phyloP scores from a whole-genome alignment of 2,113 vertebrate genomes.

The Tauraco erythrolophus region DNA sequence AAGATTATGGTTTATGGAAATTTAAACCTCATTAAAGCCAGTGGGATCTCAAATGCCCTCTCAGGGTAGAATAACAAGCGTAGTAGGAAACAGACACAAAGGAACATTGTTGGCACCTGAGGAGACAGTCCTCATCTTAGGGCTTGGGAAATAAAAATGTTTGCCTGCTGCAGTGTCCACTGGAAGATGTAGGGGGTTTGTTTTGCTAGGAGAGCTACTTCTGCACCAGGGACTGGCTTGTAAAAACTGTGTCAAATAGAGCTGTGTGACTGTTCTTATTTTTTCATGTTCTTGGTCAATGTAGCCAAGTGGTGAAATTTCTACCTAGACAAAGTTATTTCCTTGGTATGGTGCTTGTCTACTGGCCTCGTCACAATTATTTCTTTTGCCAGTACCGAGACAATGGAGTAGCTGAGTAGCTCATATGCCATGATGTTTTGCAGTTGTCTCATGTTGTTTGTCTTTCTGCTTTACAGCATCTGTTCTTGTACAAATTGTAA shows the following conservation, averaged over 20 bases:
- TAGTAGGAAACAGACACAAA: background rate
- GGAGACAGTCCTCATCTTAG: background rate
- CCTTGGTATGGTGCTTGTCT: background rate
- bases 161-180: background rate
- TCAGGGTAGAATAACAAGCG: background rate
- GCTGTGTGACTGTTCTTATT: background rate
- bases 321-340: background rate
- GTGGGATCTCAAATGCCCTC: background rate
- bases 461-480: background rate
- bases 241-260: background rate
- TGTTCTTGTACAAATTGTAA: background rate
- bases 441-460: background rate
- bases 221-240: background rate
- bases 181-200: background rate
- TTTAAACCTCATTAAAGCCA: background rate
- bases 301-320: background rate
- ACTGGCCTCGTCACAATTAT: background rate
- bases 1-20: background rate
- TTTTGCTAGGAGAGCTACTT: background rate
- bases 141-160: background rate
- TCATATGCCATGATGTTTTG: background rate
- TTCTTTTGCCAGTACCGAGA: background rate
- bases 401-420: background rate
- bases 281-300: background rate
- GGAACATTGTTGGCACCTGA: background rate